Evolutionary conservation across 2,797 vertebrate genomes (phyloP), one percentile per base, ranked within the genome.

Genomic region (Cottoperca gobio): DNA sequence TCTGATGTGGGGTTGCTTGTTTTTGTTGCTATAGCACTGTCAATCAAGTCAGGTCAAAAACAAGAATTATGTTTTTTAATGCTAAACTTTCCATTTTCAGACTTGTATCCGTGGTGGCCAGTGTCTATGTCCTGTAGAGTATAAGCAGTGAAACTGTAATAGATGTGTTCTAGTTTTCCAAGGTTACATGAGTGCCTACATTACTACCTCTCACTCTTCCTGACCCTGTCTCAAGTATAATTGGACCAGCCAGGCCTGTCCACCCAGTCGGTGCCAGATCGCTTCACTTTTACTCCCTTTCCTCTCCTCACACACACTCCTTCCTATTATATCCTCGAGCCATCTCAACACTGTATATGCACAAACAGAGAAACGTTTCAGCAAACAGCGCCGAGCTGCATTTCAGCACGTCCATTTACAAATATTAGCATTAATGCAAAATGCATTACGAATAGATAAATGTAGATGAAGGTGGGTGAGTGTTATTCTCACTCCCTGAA

Each of bases 371-470:
- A 81, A 81, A 43, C 73, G 64, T 86, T 84, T 76, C 73, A 76
- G 76, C 71, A 88, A 91, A 88, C 85, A 86, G 77, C 67, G 45
- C 31, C 8, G 49, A 55, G 28, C 76, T 70, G 72, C 87, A 85
- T 86, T 91, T 87, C 77, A 82, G 71, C 66, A 65, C 37, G 28
- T n/a, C 71, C 43, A 82, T 91, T 91, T 92, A 89, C 89, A 93
- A 90, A 92, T 90, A 93, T 93, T 90, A 90, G 79, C 87, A 89
- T 91, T 91, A 83, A 90, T 89, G 74, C 76, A 87, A 90, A 90
- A 85, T 84, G 82, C 78, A 87, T 89, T 76, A 86, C 84, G 84
- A 83, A 81, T 79, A 86, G 86, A 89, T 87, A 85, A 86, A 86
- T 65, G 74, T 60, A 78, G 81, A 84, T 70, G 73, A 69, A 81